phyloP scores from a whole-genome alignment of 2,888 invertebrate genomes.

The Scaptomyza polygonia region DNA sequence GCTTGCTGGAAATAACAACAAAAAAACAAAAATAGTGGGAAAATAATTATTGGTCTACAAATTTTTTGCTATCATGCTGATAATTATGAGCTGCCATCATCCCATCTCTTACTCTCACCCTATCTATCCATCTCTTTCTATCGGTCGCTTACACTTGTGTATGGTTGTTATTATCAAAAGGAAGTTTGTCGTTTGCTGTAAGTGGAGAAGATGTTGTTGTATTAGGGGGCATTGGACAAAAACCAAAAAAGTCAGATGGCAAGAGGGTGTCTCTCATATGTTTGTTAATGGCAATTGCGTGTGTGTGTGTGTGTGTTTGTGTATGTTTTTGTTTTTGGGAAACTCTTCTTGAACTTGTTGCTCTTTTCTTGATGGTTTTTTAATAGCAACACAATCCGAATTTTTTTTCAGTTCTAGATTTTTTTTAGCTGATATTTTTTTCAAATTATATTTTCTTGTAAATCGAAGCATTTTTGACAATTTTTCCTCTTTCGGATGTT shows the following conservation, averaged over 20 bases:
- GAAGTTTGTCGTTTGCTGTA: slow-evolving; percentile 63
- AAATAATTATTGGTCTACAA: slow-evolving; percentile 75
- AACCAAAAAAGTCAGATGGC: too few relatives aligned
- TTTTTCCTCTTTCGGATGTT: not conserved
- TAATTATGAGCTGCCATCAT: slow-evolving; percentile 53
- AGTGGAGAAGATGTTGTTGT: slow-evolving; percentile 36
- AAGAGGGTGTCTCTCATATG: not conserved
- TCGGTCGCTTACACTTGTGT: not conserved
- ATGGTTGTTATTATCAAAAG: slow-evolving; percentile 35
- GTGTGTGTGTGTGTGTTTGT: slow-evolving; percentile 14
- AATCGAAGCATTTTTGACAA: too few relatives aligned
- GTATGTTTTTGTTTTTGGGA: not conserved
- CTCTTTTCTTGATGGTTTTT: slow-evolving; percentile 40
- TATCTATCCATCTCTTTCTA: slow-evolving; percentile 1
- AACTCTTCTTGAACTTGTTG: slow-evolving; percentile 5
- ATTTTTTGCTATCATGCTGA: slow-evolving; percentile 71
- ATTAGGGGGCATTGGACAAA: not conserved
- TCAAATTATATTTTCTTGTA: not conserved
- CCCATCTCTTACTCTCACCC: slow-evolving; percentile 3
- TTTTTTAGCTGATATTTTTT: slow-evolving; percentile 2
- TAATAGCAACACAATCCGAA: slow-evolving; percentile 39
- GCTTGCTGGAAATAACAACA: not conserved
- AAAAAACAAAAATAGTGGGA: slow-evolving; percentile 67
- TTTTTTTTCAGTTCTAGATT: slow-evolving; percentile 1
- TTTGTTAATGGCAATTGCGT: slow-evolving; percentile 67